Conservation (phyloP, 2,113 vertebrate genomes). For the Hylia prasina region DNA sequence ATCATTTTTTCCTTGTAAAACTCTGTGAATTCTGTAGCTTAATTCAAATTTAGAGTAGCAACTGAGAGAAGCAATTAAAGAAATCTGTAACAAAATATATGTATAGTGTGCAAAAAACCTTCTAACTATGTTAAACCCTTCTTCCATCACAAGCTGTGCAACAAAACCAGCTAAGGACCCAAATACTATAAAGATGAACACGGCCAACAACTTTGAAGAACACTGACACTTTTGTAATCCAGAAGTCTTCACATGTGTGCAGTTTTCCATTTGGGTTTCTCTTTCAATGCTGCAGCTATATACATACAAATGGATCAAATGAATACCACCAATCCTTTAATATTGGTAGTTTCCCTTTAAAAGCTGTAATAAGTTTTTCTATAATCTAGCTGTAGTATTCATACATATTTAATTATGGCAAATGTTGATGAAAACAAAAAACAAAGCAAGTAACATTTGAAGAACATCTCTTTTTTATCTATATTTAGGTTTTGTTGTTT, state of each 20-base stretch:
- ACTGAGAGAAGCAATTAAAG: background rate
- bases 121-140: background rate
- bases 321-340: background rate
- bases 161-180: background rate
- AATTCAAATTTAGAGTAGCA: background rate
- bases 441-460: background rate
- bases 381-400: background rate
- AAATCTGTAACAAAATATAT: background rate
- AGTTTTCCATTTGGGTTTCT: background rate
- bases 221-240: background rate
- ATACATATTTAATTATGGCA: background rate
- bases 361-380: background rate
- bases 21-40: background rate
- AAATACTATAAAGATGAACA: background rate
- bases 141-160: background rate
- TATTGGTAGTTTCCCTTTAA: background rate
- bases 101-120: background rate
- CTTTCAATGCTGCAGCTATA: background rate
- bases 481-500: background rate
- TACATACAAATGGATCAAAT: background rate
- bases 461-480: fast-evolving
- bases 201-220: background rate
- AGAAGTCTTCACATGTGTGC: background rate
- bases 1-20: background rate
- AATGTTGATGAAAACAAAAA: background rate